These are phyloP conservation scores for Chamaetylas fuelleborni DNA, from an alignment of 2,113 vertebrate species.

Conservation along the genomic window DNA sequence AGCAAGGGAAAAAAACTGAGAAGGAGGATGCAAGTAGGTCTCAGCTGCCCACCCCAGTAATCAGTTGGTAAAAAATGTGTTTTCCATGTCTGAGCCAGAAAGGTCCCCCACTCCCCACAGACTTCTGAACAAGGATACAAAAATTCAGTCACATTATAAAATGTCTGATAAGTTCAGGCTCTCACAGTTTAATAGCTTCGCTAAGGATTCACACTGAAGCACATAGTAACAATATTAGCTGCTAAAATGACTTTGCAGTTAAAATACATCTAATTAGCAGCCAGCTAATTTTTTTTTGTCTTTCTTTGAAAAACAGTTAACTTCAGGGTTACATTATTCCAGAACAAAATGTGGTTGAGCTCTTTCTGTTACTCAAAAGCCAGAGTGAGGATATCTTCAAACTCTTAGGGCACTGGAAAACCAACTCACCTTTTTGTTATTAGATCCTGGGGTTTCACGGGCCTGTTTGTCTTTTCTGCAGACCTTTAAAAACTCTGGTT, in stretches of 20 bases:
- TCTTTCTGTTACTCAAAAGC: neutral
- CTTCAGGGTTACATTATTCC: slow-evolving; percentile 20
- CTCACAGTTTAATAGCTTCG: slow-evolving; percentile 44
- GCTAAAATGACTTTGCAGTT: slow-evolving; percentile 71
- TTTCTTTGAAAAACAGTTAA: slow-evolving; percentile 33
- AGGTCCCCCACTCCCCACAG: slow-evolving; percentile 20
- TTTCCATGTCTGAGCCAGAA: neutral
- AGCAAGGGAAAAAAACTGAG: neutral
- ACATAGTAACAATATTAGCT: slow-evolving; percentile 66
- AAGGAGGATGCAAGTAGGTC: neutral
- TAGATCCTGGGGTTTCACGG: neutral
- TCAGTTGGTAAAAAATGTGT: neutral
- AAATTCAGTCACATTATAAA: neutral
- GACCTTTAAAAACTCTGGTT: slow-evolving; percentile 47
- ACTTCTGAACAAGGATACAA: slow-evolving; percentile 11
- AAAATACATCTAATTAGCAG: slow-evolving; percentile 75
- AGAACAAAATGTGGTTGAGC: neutral
- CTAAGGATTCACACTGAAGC: slow-evolving; percentile 62
- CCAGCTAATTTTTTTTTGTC: slow-evolving; percentile 24
- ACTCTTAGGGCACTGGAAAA: neutral
- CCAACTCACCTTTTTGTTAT: slow-evolving; percentile 33
- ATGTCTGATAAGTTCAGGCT: slow-evolving; percentile 43
- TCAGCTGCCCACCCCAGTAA: neutral
- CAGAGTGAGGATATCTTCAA: neutral
- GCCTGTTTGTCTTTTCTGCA: slow-evolving; percentile 15